Evolutionary conservation across 2,797 vertebrate species (phyloP).

Genomic region (Platalea minor): DNA sequence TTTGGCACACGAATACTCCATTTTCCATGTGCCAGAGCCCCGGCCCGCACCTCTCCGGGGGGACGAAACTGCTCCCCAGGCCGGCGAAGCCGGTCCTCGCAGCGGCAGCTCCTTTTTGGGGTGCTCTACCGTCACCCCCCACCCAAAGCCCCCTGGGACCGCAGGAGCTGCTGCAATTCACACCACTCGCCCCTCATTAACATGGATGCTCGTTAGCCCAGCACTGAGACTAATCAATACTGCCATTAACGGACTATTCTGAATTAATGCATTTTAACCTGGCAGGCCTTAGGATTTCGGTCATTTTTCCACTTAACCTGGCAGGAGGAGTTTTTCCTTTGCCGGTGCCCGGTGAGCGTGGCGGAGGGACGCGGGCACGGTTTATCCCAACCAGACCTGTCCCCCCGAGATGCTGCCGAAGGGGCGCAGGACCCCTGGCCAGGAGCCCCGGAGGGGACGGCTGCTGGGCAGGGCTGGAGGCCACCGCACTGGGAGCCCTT

Average conservation of each 20-base stretch:
- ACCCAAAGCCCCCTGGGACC: background rate
- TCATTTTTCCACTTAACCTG: slow-evolving; percentile 7
- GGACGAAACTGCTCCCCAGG: rapidly evolving
- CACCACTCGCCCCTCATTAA: slow-evolving; percentile 57
- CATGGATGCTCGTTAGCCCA: slow-evolving; percentile 70
- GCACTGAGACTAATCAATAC: slow-evolving; percentile 76
- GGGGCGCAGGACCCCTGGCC: background rate
- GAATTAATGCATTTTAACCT: slow-evolving; percentile 71
- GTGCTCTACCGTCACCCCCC: background rate
- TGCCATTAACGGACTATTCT: slow-evolving; percentile 71
- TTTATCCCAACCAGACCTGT: rapidly evolving
- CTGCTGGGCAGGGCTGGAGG: background rate
- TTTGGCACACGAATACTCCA: rapidly evolving
- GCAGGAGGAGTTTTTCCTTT: background rate
- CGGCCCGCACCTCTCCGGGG: background rate
- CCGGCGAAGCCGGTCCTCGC: rapidly evolving
- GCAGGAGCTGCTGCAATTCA: background rate
- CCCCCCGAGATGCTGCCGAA: background rate
- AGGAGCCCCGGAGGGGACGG: rapidly evolving
- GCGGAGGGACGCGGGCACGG: background rate
- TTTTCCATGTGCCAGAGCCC: background rate
- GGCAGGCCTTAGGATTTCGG: background rate
- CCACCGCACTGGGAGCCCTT: rapidly evolving
- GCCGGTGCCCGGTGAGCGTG: background rate
- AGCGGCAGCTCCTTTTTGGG: background rate